Percentiles rank a stretch among this genome's conserved stretches.
Conservation (phyloP, 2,888 invertebrate genomes). For the Subacronicta megacephala region DNA sequence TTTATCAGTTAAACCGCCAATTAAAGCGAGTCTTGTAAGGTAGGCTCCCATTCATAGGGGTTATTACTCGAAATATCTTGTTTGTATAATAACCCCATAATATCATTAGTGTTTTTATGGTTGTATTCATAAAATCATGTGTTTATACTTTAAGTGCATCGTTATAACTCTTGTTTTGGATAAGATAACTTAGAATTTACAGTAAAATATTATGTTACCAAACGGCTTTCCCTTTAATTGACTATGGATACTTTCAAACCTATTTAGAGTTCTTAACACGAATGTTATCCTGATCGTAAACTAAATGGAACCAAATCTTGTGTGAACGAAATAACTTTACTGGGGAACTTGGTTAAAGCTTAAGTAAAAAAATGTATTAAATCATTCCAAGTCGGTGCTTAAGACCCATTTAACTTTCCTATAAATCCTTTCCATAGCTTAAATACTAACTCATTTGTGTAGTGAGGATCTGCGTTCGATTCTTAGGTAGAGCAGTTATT, state of each 20-base stretch:
- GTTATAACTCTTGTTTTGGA: conserved; percentile 68
- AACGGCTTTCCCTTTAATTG: conserved; percentile 78
- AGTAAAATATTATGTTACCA: conserved; percentile 63
- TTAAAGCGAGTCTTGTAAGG: conserved; percentile 48
- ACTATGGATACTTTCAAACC: conserved; percentile 71
- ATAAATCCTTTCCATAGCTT: conserved; percentile 31
- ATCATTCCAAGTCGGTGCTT: conserved; percentile 43
- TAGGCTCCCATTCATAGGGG: conserved; percentile 49
- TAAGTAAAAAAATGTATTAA: conserved; percentile 49
- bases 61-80: conserved; percentile 63
- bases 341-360: conserved; percentile 42
- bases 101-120: conserved; percentile 72
- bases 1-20: conserved; percentile 55
- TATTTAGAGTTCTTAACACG: conserved; percentile 70
- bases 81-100: conserved; percentile 71
- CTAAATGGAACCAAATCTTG: conserved; percentile 64
- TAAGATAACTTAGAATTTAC: conserved; percentile 76
- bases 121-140: conserved; percentile 68
- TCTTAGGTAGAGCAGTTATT: no score
- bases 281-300: conserved; percentile 74
- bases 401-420: conserved; percentile 29
- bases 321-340: conserved; percentile 54
- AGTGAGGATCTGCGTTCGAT: no score
- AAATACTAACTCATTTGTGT: conserved; percentile 2
- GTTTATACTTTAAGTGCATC: conserved; percentile 67